Evolutionary conservation across 1,140 invertebrate species (phyloP).

Genomic region (Drosophila guanche): DNA sequence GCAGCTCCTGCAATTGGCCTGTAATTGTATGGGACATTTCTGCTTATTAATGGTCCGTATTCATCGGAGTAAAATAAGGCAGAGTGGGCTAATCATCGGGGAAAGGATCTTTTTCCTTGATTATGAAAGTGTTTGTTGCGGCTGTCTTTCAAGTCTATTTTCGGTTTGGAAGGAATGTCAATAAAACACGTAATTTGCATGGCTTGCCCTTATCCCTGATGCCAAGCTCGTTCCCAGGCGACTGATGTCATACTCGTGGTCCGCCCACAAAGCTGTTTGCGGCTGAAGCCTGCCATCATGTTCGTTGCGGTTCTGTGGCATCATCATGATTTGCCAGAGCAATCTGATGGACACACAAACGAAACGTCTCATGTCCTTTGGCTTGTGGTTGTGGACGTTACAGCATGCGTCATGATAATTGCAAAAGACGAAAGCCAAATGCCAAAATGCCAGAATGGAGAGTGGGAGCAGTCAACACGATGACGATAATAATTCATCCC

Average conservation of each 20-base stretch:
- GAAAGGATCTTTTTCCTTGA: neutral
- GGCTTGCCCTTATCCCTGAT: constrained; percentile 18
- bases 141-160: constrained; percentile 1
- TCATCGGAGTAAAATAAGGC: neutral
- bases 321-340: constrained; percentile 62
- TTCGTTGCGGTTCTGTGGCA: constrained; percentile 75
- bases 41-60: neutral
- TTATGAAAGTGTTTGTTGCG: constrained; percentile 6
- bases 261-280: constrained; percentile 56
- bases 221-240: constrained; percentile 1
- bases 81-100: no score
- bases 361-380: constrained; percentile 27
- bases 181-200: constrained; percentile 65
- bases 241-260: constrained; percentile 52
- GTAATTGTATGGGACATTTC: constrained; percentile 5
- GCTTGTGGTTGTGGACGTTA: constrained; percentile 52
- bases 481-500: constrained; percentile 76
- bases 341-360: constrained; percentile 47
- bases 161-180: constrained; percentile 29
- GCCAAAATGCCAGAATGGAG: constrained; percentile 28
- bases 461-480: constrained; percentile 60
- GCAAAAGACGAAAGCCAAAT: constrained; percentile 57
- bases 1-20: constrained; percentile 74
- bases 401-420: constrained; percentile 71
- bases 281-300: constrained; percentile 50